phyloP scores from a whole-genome alignment of 2,888 invertebrate genomes.

The Pterobdella sp. region DNA sequence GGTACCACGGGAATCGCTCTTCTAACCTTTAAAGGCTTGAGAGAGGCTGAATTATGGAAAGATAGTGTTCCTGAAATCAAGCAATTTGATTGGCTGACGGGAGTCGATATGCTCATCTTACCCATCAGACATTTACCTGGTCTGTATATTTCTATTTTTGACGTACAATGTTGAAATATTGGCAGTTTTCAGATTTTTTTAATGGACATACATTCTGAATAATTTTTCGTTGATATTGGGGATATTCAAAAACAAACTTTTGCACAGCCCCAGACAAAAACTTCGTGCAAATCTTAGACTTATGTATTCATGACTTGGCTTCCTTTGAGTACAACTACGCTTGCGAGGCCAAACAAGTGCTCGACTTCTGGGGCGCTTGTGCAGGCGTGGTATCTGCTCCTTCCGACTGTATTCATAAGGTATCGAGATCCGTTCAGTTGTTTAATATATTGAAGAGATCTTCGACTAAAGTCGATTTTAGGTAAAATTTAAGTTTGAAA shows the following conservation, averaged over 20 bases:
- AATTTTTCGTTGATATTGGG: too few relatives aligned
- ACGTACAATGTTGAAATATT: too few relatives aligned
- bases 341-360: conserved; percentile 26
- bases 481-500: too few relatives aligned
- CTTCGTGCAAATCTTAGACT: conserved; percentile 34
- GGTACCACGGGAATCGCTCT: conserved; percentile 32
- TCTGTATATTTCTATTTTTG: conserved; percentile 19
- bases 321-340: conserved; percentile 28
- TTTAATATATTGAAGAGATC: too few relatives aligned
- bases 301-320: conserved; percentile 31
- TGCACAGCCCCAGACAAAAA: conserved; percentile 31
- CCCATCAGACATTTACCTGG: conserved; percentile 32
- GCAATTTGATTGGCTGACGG: conserved; percentile 35
- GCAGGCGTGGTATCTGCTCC: conserved; percentile 31
- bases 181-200: too few relatives aligned
- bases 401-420: conserved; percentile 25
- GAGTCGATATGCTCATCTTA: conserved; percentile 34
- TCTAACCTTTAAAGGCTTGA: conserved; percentile 31
- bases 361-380: conserved; percentile 30
- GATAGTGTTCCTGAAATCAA: conserved; percentile 36
- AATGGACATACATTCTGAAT: too few relatives aligned
- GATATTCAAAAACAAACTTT: too few relatives aligned
- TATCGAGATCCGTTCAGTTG: background rate
- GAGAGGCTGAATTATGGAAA: conserved; percentile 35
- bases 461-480: too few relatives aligned